Base-by-base conservation (phyloP, 2,797 vertebrate genomes). In the Smutsia temminckii region DNA sequence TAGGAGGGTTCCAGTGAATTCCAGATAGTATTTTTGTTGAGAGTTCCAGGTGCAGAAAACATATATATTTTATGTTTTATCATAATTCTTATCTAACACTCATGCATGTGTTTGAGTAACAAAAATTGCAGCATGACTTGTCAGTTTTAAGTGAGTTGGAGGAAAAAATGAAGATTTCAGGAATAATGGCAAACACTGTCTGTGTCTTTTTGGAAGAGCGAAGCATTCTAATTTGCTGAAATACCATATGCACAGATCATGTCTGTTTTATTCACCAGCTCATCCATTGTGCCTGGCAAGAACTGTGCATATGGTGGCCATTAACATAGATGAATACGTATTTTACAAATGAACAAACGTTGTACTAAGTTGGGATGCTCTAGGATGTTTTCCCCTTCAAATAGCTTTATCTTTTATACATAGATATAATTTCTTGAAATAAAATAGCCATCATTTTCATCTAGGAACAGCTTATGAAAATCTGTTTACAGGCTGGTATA, bases 181-280 rank as follows among this genome's bases (percentile, higher is more conserved):
- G 53, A 57, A 89, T 25, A 80, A 95, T n/a, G 29, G 25, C 40
- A 75, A 93, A 83, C 57, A 55, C 17, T 59, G 29, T 72, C 29
- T 91, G 8, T 51, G 42, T 71, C 61, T 83, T 64, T 80, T 34
- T 49, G 37, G 64, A 77, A 37, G n/a, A 78, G 21, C 6, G 32
- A 78, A 75, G 9, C 77, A 34, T 83, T 87, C n/a, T 79, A n/a
- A 92, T 85, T 90, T 89, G 23, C 59, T 79, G n/a, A 72, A 92
- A 93, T 81, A 29, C 12, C 11, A 32, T 27, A 53, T 12, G 10
- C 3, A 20, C 11, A 12, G 64, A 12, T 46, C 53, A 29, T 6
- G 23, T 34, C 23, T 71, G 6, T 66, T 71, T 72, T 51, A 16
- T 37, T 16, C 4, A 25, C 46, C 42, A 63, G 18, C 7, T 87